Base-by-base conservation (phyloP, 1,140 invertebrate genomes). In the Saccostrea glomerata region DNA sequence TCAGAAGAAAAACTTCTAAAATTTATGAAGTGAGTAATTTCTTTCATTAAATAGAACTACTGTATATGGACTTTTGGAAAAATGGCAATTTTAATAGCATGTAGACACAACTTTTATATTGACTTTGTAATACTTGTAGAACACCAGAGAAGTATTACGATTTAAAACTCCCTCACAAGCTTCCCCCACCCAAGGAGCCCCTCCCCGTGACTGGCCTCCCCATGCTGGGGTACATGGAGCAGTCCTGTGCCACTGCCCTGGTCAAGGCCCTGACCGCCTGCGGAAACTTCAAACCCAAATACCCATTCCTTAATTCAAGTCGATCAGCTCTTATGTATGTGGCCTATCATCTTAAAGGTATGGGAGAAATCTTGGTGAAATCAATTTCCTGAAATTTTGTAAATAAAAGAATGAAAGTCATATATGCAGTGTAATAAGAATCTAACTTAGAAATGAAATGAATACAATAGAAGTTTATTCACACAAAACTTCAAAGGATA, bases 181-280 rank as follows among this genome's bases (percentile, higher is more conserved):
- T 95, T n/a, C 95, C 95, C 5, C 95, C 95, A 7, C 88, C 91
- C 15, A 93, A 93, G 85, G 92, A 93, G 15, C 85, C 92, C 12
- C 73, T 95, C 30, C 90, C 92, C 11, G 56, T 94, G 6, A 92
- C 91, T 0, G 88, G 91, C 17, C 91, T 95, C 40, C 95, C 95
- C 13, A 95, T 95, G 93, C 92, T 95, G 47, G 95, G 95, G 11
- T 95, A 94, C 92, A 92, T 95, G 92, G 95, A 95, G 87, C 95
- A 95, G 90, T 93, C 92, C 1, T 93, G 94, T n/a, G 92, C 95
- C 11, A 90, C 93, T 0, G 91, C 93, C 4, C 73, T 95, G 36
- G 93, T 93, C 20, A 95, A 95, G 56, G 93, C 95, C 36, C 90
- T 95, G 40, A 95, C 94, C 36, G 92, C 94, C 70, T 92, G 92